Conservation (phyloP, 2,797 vertebrate genomes). For the Mormyrus hasselquistii region DNA sequence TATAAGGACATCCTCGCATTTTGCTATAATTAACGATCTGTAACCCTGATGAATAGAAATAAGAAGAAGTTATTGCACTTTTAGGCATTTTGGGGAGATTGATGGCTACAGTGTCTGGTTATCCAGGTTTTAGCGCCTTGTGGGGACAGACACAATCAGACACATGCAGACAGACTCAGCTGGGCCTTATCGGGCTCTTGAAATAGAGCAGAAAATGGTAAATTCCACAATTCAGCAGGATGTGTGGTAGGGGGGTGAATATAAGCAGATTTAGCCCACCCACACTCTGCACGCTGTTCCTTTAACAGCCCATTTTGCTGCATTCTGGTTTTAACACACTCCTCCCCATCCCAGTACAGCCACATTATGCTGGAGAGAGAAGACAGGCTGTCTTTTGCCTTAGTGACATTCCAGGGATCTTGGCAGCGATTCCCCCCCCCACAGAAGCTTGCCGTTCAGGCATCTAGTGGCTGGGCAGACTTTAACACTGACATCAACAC, state of each 20-base stretch:
- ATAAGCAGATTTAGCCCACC: slow-evolving; percentile 18
- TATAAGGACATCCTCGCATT: not conserved
- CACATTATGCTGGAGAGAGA: not conserved
- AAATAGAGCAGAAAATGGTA: not conserved
- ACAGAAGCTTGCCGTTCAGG: not conserved
- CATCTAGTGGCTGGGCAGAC: not conserved
- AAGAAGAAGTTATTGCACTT: not conserved
- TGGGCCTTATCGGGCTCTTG: not conserved
- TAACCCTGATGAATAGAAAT: not conserved
- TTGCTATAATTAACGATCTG: not conserved
- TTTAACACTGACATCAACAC: not conserved
- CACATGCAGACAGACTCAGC: not conserved
- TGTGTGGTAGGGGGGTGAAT: not conserved
- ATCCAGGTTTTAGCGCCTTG: not conserved
- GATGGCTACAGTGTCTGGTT: not conserved
- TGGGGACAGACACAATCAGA: not conserved
- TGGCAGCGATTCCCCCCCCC: not conserved
- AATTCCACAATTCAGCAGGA: not conserved
- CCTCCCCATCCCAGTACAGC: not conserved
- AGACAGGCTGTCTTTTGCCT: not conserved
- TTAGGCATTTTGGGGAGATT: not conserved
- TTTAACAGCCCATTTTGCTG: not conserved
- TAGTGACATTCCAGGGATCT: not conserved
- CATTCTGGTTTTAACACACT: not conserved
- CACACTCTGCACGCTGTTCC: slow-evolving; percentile 2